phyloP scores from a whole-genome alignment of 2,888 invertebrate genomes.

The Alloscopus bannaensis region DNA sequence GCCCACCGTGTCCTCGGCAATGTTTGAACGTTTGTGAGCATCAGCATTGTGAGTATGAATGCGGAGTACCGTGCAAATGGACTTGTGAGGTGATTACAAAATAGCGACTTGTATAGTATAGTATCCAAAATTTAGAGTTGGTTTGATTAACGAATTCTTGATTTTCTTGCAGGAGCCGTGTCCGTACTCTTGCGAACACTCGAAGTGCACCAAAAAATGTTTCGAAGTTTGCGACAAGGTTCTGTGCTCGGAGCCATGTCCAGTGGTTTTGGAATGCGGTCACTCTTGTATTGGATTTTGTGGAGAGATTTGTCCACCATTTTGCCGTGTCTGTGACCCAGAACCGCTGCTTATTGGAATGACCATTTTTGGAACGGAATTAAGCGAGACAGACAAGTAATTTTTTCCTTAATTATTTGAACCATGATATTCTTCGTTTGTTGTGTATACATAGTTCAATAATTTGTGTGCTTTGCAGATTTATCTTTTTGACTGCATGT shows the following conservation, averaged over 20 bases:
- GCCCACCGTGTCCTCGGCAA: conserved; percentile 21
- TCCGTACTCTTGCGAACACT: conserved; percentile 61
- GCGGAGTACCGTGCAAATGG: conserved; percentile 64
- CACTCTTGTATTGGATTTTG: conserved; percentile 79
- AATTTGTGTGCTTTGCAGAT: conserved; percentile 71
- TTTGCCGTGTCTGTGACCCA: conserved; percentile 79
- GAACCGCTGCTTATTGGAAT: conserved; percentile 72
- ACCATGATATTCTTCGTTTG: neutral
- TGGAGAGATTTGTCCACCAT: conserved; percentile 82
- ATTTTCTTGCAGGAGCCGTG: conserved; percentile 60
- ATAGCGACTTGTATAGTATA: neutral
- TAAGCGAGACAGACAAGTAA: conserved; percentile 2
- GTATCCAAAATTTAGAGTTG: neutral
- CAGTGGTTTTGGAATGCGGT: conserved; percentile 73
- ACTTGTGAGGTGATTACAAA: conserved; percentile 37
- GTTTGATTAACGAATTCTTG: neutral
- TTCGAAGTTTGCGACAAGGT: conserved; percentile 75
- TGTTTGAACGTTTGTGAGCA: conserved; percentile 69
- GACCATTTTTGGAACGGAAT: conserved; percentile 15
- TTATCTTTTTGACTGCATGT: conserved; percentile 74
- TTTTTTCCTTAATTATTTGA: neutral
- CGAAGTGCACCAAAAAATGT: conserved; percentile 60
- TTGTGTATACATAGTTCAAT: neutral
- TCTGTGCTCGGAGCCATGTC: conserved; percentile 75
- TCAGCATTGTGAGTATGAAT: conserved; percentile 56